Evolutionary conservation across 2,888 invertebrate species (phyloP).

Genomic region (Hofmannophila pseudospretella): DNA sequence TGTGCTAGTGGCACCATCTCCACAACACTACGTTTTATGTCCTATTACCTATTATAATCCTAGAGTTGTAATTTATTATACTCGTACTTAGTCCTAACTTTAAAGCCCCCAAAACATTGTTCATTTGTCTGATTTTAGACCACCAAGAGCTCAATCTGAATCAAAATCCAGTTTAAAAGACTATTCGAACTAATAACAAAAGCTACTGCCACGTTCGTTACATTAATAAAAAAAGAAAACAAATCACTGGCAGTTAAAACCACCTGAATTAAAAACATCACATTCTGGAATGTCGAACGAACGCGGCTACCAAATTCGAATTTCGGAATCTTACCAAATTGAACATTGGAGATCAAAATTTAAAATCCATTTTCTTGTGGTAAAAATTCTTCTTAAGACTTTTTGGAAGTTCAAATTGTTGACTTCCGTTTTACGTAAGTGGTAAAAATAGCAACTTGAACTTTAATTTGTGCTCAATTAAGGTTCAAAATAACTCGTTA

Average conservation of each 20-base stretch:
- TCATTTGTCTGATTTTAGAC: background rate
- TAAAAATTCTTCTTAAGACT: constrained; percentile 15
- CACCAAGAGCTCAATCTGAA: background rate
- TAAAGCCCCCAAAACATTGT: background rate
- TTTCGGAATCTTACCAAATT: constrained; percentile 29
- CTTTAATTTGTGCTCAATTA: constrained; percentile 3
- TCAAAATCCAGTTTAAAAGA: background rate
- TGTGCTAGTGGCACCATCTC: too few species aligned
- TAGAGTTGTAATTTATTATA: too few species aligned
- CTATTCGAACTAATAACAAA: constrained; percentile 12
- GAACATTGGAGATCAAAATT: constrained; percentile 29
- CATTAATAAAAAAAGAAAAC: constrained; percentile 46
- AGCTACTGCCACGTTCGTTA: constrained; percentile 15
- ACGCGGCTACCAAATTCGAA: constrained; percentile 65
- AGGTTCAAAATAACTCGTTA: constrained; percentile 8
- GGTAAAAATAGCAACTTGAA: constrained; percentile 6
- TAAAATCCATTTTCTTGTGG: constrained; percentile 35
- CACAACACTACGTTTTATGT: too few species aligned
- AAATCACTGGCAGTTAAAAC: constrained; percentile 62
- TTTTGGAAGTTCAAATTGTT: constrained; percentile 27
- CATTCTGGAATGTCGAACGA: constrained; percentile 62
- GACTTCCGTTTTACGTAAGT: constrained; percentile 36
- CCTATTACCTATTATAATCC: too few species aligned
- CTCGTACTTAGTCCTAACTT: background rate
- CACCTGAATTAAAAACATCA: constrained; percentile 63